Percentiles rank a stretch among this genome's conserved stretches.
Conservation (phyloP, 1,140 invertebrate species). For the Matsumurasca onukii region DNA sequence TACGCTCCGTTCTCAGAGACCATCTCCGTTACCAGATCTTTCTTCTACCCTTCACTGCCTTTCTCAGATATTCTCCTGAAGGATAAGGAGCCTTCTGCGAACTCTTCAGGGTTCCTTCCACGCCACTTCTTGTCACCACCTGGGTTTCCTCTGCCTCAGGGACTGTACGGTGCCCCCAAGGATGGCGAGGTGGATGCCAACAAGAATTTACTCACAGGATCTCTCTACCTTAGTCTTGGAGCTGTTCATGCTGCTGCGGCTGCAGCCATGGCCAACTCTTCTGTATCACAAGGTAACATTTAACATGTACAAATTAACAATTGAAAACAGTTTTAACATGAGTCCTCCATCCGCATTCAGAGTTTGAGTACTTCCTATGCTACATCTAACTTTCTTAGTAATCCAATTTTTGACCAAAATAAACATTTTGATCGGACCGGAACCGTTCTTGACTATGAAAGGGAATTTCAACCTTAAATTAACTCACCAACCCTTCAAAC, state of each 20-base stretch:
- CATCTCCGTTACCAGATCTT: slow-evolving; percentile 56
- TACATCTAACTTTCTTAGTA: no score
- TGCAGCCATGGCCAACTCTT: slow-evolving; percentile 40
- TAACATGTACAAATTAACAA: no score
- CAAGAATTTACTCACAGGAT: slow-evolving; percentile 54
- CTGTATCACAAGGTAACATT: slow-evolving; percentile 32
- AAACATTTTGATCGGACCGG: no score
- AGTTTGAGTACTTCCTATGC: no score
- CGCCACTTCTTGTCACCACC: slow-evolving; percentile 39
- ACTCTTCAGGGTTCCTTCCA: slow-evolving; percentile 31
- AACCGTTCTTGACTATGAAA: no score
- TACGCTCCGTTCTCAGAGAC: slow-evolving; percentile 53
- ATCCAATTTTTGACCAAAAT: no score
- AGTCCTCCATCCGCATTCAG: no score
- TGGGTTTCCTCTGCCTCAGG: slow-evolving; percentile 33
- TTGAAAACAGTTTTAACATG: no score
- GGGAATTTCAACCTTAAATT: no score
- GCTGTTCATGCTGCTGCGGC: slow-evolving; percentile 59
- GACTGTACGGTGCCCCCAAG: slow-evolving; percentile 40
- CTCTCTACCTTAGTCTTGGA: slow-evolving; percentile 58
- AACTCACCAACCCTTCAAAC: no score
- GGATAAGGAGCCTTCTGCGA: slow-evolving; percentile 21
- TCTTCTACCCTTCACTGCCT: slow-evolving; percentile 58
- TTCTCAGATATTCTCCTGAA: slow-evolving; percentile 42
- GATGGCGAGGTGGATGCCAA: slow-evolving; percentile 48